Base-by-base conservation (phyloP, 1,140 invertebrate genomes). In the Caenorhabditis remanei region DNA sequence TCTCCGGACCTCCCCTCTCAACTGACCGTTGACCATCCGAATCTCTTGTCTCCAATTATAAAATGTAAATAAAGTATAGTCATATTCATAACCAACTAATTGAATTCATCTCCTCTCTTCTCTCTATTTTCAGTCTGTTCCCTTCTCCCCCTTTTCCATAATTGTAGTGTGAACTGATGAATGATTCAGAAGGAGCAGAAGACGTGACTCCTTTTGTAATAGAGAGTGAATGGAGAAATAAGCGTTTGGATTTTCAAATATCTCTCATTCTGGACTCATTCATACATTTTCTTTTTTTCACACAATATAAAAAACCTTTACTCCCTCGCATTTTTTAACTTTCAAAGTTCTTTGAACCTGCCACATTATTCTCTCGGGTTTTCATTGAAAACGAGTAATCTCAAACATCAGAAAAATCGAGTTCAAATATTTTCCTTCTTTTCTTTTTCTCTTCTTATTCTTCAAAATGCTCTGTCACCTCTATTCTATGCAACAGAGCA, bases 401-500 rank as follows among this genome's bases (percentile, higher is more conserved):
- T 58, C 21, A 58, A 58, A 58, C 56, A 58, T 58, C 56, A 58
- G 16, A 58, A 58, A 58, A 58, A 58, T 58, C 16, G 21, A n/a
- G 56, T n/a, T n/a, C 16, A 58, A 58, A 32, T 32, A 32, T 58
- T 58, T n/a, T 0, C n/a, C 19, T 58, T 58, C 21, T 58, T 58
- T 58, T 21, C 16, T 32, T 32, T 58, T 58, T n/a, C 3, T 21
- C 56, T 58, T 58, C 21, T 58, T 58, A n/a, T 58, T 58, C 21
- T 58, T 21, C 16, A 58, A 58, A 58, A 58, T 58, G 56, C 56
- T 58, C 56, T 58, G 56, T n/a, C 56, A 58, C 56, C 43, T 75
- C 67, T 40, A 75, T 75, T 75, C 67, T 40, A 75, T 75, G 40
- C 67, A 75, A 75, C 43, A 75, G 67, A 48, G 67, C 67, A 75